Evolutionary conservation across 2,888 invertebrate genomes (phyloP), one percentile per base, ranked within the genome.

Genomic region (Drosophila barbarae): DNA sequence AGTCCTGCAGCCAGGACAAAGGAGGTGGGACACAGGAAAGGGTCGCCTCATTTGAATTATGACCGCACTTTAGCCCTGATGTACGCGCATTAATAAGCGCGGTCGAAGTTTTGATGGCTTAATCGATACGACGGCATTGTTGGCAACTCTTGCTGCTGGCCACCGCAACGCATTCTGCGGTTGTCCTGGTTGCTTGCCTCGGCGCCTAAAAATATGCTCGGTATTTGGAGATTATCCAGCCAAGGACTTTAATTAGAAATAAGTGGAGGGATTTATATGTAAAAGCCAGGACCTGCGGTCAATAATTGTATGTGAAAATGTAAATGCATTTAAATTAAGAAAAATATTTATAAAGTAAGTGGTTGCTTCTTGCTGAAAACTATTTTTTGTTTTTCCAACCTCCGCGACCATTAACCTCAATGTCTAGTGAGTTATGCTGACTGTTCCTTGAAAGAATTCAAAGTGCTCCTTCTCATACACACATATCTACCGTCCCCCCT

Each of bases 31-130:
- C 1, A 2, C 7, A 9, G 18, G n/a, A 5, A 6, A 13, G 28
- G 15, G 18, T 13, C 6, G 23, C 32, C 52, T 18, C 38, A 60
- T 51, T 69, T 69, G 69, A 69, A 55, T 55, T 54, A 69, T 69
- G 69, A 69, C 69, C 50, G 50, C 61, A 69, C 50, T 69, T 69
- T 55, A 8, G 32, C 34, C 46, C 41, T 69, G 53, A 69, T 69
- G 60, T 47, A 26, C 54, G 50, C 46, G 30, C 69, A 69, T 69
- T 69, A 69, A 69, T 69, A 69, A 69, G 54, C 60, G 46, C 69
- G 39, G 69, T 60, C 50, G 36, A 69, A 51, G 50, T 60, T 69
- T 69, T 55, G 54, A 69, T 54, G 50, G 39, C 60, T 54, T 46
- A 69, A 69, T 69, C 60, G 51, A 69, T 69, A 49, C 13, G 18